Evolutionary conservation across 2,888 invertebrate genomes (phyloP).

Genomic region (Dinocampus coccinellae): DNA sequence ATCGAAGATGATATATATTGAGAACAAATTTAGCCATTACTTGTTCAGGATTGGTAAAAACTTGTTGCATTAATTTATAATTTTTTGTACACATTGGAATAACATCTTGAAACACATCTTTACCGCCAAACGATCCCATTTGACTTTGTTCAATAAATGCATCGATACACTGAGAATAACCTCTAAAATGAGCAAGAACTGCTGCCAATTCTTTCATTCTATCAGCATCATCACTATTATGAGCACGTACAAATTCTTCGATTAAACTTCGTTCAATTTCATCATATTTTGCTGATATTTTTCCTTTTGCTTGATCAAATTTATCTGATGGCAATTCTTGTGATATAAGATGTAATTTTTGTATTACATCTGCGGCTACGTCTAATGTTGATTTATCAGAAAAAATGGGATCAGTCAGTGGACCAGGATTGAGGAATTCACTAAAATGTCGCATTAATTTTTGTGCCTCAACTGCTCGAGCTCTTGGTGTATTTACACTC

Average conservation of each 20-base stretch:
- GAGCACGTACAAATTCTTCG: constrained; percentile 93
- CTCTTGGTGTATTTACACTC: constrained; percentile 94
- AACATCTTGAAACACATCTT: constrained; percentile 92
- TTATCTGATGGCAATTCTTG: constrained; percentile 93
- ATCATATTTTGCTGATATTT: constrained; percentile 90
- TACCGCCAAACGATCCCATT: constrained; percentile 86
- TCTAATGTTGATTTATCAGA: constrained; percentile 86
- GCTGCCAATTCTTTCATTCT: constrained; percentile 95
- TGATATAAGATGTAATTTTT: constrained; percentile 94
- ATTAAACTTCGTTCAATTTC: constrained; percentile 91
- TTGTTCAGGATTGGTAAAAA: constrained; percentile 95
- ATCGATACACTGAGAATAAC: constrained; percentile 95
- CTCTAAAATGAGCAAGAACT: constrained; percentile 95
- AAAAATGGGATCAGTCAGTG: constrained; percentile 87
- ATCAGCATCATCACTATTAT: constrained; percentile 84
- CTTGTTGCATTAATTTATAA: constrained; percentile 85
- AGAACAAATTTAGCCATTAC: constrained; percentile 98
- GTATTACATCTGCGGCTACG: constrained; percentile 97
- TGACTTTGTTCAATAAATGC: constrained; percentile 98
- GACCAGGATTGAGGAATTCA: constrained; percentile 90
- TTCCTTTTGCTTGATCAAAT: constrained; percentile 86
- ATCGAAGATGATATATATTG: constrained; percentile 92
- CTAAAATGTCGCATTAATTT: constrained; percentile 92
- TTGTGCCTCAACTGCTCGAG: constrained; percentile 94
- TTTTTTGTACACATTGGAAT: constrained; percentile 91